Evolutionary conservation across 1,140 invertebrate genomes (phyloP).

Genomic region (Drosophila eugracilis): DNA sequence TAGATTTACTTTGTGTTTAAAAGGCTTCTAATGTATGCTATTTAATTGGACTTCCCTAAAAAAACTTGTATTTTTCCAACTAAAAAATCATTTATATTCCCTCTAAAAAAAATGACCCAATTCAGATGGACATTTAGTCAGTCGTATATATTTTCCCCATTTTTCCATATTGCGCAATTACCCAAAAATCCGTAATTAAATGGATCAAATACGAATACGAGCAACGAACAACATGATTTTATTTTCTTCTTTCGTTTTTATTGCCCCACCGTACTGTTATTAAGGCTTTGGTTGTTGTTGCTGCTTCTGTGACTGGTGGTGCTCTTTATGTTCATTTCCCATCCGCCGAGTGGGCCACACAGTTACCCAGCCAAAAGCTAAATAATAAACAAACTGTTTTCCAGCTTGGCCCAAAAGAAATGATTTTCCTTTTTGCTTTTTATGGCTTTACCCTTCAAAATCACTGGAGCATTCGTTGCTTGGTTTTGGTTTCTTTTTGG

Average conservation of each 20-base stretch:
- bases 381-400: slow-evolving; percentile 40
- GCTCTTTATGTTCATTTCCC: slow-evolving; percentile 45
- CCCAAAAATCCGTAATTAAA: slow-evolving; percentile 39
- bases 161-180: slow-evolving; percentile 27
- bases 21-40: too few relatives aligned
- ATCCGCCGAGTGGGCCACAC: slow-evolving; percentile 28
- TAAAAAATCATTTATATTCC: not conserved
- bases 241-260: slow-evolving; percentile 32
- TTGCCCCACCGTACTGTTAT: slow-evolving; percentile 14
- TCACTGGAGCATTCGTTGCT: slow-evolving; percentile 54
- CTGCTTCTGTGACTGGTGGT: not conserved
- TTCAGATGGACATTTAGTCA: not conserved
- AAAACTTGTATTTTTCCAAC: not conserved
- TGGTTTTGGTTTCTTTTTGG: too few relatives aligned
- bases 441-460: slow-evolving; percentile 57
- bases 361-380: slow-evolving; percentile 6
- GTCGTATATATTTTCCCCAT: too few relatives aligned
- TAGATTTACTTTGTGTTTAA: too few relatives aligned
- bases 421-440: slow-evolving; percentile 45
- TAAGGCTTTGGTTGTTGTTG: slow-evolving; percentile 6
- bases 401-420: slow-evolving; percentile 42
- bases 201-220: slow-evolving; percentile 29
- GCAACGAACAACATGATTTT: slow-evolving; percentile 12
- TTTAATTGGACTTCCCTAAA: too few relatives aligned
- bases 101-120: not conserved